Evolutionary conservation across 2,888 invertebrate genomes (phyloP).

Genomic region (Troilus luridus): DNA sequence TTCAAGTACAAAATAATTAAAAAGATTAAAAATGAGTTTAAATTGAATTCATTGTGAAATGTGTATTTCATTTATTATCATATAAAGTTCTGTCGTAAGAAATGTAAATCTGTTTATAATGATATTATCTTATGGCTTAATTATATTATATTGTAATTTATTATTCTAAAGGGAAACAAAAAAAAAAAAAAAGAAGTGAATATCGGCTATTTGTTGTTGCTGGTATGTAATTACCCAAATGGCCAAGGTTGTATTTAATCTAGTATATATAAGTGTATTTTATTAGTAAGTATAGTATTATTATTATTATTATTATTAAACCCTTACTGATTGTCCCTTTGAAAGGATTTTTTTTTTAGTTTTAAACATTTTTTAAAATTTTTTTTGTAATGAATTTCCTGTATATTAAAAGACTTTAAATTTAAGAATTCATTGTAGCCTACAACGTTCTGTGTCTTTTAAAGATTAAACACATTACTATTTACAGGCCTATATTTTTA

Average conservation of each 20-base stretch:
- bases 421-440: slow-evolving; percentile 30
- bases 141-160: slow-evolving; percentile 36
- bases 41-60: slow-evolving; percentile 1
- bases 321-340: slow-evolving; percentile 2
- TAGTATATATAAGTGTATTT: slow-evolving; percentile 36
- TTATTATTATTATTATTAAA: slow-evolving; percentile 38
- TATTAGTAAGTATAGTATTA: slow-evolving; percentile 39
- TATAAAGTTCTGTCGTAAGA: slow-evolving; percentile 16
- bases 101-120: slow-evolving; percentile 45
- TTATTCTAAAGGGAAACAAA: slow-evolving; percentile 38
- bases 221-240: slow-evolving; percentile 30
- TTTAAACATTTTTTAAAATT: not conserved
- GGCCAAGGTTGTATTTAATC: slow-evolving; percentile 44
- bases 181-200: not conserved
- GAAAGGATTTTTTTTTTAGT: not conserved
- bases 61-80: slow-evolving; percentile 38
- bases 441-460: slow-evolving; percentile 18
- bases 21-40: slow-evolving; percentile 1
- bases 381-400: slow-evolving; percentile 23
- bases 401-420: slow-evolving; percentile 26
- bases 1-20: slow-evolving; percentile 41
- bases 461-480: not conserved
- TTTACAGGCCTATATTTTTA: slow-evolving; percentile 28
- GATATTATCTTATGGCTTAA: slow-evolving; percentile 46
- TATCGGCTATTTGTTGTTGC: slow-evolving; percentile 41